Percentiles rank a stretch among this genome's conserved stretches.
Evolutionary conservation across 2,113 vertebrate species (phyloP).

Genomic region (Shinisaurus crocodilurus): DNA sequence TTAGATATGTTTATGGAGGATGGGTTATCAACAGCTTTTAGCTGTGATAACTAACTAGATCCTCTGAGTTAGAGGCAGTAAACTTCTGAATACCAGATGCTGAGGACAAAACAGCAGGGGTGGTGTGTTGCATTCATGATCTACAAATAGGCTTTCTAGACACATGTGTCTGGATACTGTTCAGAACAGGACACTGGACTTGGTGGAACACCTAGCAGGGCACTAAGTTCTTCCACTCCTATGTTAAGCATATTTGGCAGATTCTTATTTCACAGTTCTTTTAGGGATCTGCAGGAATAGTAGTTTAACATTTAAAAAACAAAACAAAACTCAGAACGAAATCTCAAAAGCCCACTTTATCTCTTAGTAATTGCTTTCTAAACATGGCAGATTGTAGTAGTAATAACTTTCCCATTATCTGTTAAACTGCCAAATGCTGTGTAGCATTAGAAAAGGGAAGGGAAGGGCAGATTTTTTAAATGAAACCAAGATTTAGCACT

Average conservation of each 20-base stretch:
- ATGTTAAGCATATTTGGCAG: not conserved
- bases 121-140: not conserved
- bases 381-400: not conserved
- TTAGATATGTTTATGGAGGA: not conserved
- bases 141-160: not conserved
- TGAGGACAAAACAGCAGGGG: not conserved
- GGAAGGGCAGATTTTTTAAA: not conserved
- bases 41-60: not conserved
- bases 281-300: not conserved
- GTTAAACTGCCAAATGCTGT: slow-evolving; percentile 10
- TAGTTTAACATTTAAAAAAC: not conserved
- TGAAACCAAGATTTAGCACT: slow-evolving; percentile 7
- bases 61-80: not conserved
- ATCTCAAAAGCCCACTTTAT: not conserved
- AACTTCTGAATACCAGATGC: not conserved
- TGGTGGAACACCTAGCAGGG: not conserved
- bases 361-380: slow-evolving; percentile 12
- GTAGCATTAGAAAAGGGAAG: not conserved
- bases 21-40: not conserved
- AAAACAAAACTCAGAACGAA: not conserved
- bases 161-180: too few relatives aligned
- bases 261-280: not conserved
- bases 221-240: not conserved
- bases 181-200: not conserved
- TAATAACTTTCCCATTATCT: not conserved